Percentiles rank a stretch among this genome's conserved stretches.
phyloP scores from a whole-genome alignment of 2,888 invertebrate species.

The Rhaphigaster nebulosa region DNA sequence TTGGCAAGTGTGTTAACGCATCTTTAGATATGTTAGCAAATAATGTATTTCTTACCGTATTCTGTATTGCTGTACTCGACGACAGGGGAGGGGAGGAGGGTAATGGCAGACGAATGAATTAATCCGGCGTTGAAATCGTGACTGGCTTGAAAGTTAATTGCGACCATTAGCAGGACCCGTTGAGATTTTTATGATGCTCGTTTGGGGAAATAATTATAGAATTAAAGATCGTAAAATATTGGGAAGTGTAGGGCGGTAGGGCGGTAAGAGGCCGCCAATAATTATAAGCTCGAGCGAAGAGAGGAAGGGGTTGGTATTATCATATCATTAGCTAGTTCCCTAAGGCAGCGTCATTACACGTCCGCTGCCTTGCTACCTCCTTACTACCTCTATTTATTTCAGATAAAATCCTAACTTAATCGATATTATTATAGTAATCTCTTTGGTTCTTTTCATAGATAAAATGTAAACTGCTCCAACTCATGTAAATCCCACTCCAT shows the following conservation, averaged over 20 bases:
- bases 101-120: constrained; percentile 13
- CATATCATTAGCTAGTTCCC: constrained; percentile 35
- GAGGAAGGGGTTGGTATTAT: constrained; percentile 18
- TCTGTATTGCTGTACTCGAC: neutral
- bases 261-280: neutral
- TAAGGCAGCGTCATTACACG: constrained; percentile 6
- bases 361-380: neutral
- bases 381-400: constrained; percentile 40
- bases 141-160: constrained; percentile 43
- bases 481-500: constrained; percentile 40
- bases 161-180: constrained; percentile 12
- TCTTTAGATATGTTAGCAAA: neutral
- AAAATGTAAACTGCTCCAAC: constrained; percentile 21
- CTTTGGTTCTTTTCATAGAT: neutral
- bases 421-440: constrained; percentile 49
- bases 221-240: constrained; percentile 44
- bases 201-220: constrained; percentile 46
- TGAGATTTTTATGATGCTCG: constrained; percentile 43
- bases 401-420: constrained; percentile 47
- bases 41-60: too few relatives aligned
- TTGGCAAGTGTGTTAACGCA: too few relatives aligned
- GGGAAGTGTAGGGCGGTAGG: constrained; percentile 49
- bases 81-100: neutral
- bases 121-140: constrained; percentile 33
- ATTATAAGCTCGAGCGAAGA: neutral